Evolutionary conservation across 2,113 vertebrate species (phyloP).

Genomic region (Tachysurus fulvidraco): DNA sequence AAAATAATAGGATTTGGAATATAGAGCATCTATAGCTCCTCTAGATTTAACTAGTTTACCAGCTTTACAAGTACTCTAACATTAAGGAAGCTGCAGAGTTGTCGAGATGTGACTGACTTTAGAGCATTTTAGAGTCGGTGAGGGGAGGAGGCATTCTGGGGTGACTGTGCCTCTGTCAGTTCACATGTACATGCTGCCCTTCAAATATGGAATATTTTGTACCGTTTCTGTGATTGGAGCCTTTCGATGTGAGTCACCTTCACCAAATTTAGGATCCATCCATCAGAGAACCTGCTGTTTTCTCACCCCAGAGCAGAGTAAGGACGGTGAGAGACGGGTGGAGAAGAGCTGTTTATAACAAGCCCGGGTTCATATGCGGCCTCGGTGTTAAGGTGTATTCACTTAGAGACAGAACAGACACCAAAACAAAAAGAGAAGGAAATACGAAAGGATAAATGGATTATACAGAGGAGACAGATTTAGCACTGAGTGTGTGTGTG

Average conservation of each 20-base stretch:
- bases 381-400: neutral
- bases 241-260: neutral
- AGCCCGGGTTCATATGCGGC: neutral
- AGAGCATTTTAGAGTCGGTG: neutral
- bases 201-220: neutral
- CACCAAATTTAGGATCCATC: neutral
- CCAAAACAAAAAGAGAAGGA: neutral
- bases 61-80: neutral
- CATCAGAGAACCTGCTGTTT: neutral
- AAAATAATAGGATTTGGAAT: neutral
- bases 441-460: neutral
- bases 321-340: neutral
- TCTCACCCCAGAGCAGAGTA: neutral
- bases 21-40: neutral
- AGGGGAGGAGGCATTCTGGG: neutral
- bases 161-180: neutral
- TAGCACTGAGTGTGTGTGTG: neutral
- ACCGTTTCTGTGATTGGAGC: neutral
- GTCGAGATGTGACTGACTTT: neutral
- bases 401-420: constrained; percentile 7
- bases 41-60: neutral
- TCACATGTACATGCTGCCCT: neutral
- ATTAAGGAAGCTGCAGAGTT: neutral
- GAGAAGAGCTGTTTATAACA: neutral
- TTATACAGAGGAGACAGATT: neutral